Conservation (phyloP, 37 sponge, comb jelly and placozoan species). For the Dysidea cf. avara region DNA sequence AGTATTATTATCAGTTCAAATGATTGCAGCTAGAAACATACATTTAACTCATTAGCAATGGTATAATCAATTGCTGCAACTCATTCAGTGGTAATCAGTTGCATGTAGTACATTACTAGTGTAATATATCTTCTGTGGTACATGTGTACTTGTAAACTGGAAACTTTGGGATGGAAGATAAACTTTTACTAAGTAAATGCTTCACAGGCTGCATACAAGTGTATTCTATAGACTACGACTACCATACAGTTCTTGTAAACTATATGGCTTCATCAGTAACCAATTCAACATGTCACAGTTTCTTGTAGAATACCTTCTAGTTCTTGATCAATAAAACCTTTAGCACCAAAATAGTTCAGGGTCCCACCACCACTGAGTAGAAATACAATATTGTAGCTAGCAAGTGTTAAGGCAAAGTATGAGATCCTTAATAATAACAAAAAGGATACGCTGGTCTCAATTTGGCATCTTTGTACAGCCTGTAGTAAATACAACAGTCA, state of each 20-base stretch:
- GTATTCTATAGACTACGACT: too few relatives aligned
- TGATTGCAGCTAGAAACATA: too few relatives aligned
- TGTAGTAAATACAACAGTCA: slow-evolving; percentile 8
- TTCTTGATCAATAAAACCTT: slow-evolving; percentile 68
- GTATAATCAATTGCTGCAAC: too few relatives aligned
- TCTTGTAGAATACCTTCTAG: slow-evolving; percentile 36
- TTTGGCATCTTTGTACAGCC: slow-evolving; percentile 55
- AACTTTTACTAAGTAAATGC: too few relatives aligned
- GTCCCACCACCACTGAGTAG: slow-evolving; percentile 84
- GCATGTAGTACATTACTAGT: too few relatives aligned
- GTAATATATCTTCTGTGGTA: too few relatives aligned
- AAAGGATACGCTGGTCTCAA: slow-evolving; percentile 28
- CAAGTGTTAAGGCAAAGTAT: neutral
- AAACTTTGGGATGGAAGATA: neutral
- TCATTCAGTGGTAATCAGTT: too few relatives aligned
- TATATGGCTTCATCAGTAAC: neutral
- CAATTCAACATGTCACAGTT: neutral
- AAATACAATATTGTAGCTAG: slow-evolving; percentile 78
- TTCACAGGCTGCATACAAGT: too few relatives aligned
- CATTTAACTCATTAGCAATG: too few relatives aligned
- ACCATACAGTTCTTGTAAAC: neutral
- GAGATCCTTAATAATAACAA: neutral
- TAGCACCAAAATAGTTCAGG: slow-evolving; percentile 89
- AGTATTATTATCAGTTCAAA: too few relatives aligned
- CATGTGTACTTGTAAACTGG: slow-evolving; percentile 12